phyloP scores from a whole-genome alignment of 2,113 vertebrate genomes.

The Anolis carolinensis region DNA sequence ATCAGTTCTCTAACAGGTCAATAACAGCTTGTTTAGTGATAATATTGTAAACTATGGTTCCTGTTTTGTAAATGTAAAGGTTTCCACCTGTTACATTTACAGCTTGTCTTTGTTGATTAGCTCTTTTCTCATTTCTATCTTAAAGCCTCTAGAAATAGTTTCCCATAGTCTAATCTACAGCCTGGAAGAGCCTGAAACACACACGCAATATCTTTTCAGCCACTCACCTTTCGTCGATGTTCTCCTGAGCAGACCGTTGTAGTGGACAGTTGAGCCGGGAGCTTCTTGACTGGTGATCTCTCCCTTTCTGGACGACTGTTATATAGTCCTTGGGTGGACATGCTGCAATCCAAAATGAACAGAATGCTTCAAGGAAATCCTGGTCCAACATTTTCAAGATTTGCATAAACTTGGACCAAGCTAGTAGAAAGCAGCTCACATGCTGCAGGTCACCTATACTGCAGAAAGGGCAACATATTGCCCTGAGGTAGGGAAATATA shows the following conservation, averaged over 20 bases:
- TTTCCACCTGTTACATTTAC: no score
- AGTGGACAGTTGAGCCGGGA: background rate
- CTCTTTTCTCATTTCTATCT: background rate
- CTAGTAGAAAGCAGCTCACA: background rate
- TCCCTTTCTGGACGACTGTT: background rate
- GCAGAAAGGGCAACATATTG: background rate
- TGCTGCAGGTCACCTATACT: background rate
- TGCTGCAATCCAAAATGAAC: background rate
- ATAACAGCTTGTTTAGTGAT: background rate
- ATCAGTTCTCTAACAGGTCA: background rate
- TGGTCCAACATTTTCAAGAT: background rate
- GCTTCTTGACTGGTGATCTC: background rate
- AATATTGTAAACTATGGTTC: background rate
- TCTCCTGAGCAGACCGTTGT: background rate
- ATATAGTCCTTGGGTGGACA: background rate
- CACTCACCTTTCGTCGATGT: background rate
- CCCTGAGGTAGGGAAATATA: background rate
- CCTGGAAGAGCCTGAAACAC: background rate
- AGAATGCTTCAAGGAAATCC: constrained; percentile 5
- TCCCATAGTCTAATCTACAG: background rate
- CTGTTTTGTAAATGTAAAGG: background rate
- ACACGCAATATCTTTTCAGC: no score
- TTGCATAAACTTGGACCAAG: constrained; percentile 1
- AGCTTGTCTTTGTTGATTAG: background rate
- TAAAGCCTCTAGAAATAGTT: background rate